A percentile compares a stretch with the other conserved stretches of the same genome.
phyloP scores from a whole-genome alignment of 2,797 vertebrate genomes.

The Moxostoma hubbsi region DNA sequence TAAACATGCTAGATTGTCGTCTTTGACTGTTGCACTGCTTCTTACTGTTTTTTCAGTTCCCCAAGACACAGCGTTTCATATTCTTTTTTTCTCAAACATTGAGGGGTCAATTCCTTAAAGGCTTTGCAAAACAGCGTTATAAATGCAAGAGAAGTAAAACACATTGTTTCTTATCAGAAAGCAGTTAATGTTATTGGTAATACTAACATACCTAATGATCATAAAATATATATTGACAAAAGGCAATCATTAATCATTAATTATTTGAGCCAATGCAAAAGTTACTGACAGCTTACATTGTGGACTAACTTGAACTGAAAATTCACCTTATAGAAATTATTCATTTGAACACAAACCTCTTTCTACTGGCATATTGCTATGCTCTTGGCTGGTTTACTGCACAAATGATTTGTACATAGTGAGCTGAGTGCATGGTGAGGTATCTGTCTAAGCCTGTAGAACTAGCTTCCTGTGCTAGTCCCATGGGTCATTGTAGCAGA shows the following conservation, averaged over 20 bases:
- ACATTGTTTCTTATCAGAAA: neutral
- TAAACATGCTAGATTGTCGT: no score
- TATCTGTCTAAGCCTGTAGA: slow-evolving; percentile 64
- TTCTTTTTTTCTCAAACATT: neutral
- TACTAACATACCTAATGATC: neutral
- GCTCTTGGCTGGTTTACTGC: neutral
- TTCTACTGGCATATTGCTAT: neutral
- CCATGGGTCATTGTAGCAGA: slow-evolving; percentile 71
- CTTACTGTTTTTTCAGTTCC: no score
- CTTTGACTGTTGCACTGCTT: no score
- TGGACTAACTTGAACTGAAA: neutral
- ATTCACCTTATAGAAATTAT: neutral
- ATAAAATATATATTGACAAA: neutral
- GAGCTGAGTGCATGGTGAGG: slow-evolving; percentile 7
- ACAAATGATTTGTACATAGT: slow-evolving; percentile 1
- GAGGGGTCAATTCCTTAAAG: no score
- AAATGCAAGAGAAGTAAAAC: no score
- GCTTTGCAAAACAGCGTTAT: neutral
- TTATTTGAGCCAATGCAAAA: neutral
- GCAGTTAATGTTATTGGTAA: neutral
- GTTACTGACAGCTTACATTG: no score
- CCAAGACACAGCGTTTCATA: no score
- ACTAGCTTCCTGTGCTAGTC: slow-evolving; percentile 63
- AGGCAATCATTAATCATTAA: neutral
- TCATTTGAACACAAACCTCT: neutral